phyloP scores from a whole-genome alignment of 1,140 invertebrate genomes.

The Trinorchestia longiramus region DNA sequence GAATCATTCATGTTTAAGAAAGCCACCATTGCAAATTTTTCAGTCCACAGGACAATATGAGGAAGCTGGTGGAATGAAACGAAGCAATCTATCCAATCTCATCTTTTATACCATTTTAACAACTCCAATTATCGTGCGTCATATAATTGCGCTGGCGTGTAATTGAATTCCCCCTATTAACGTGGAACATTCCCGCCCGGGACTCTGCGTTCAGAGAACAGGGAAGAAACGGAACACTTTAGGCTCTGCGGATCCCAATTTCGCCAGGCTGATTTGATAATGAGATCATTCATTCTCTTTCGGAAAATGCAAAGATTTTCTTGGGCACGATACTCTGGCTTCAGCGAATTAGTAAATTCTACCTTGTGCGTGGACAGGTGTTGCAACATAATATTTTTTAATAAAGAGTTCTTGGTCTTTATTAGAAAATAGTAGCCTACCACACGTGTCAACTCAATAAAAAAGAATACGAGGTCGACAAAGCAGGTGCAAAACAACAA shows the following conservation, averaged over 20 bases:
- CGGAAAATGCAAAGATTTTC: background rate
- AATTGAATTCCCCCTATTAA: slow-evolving; percentile 45
- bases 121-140: slow-evolving; percentile 13
- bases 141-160: slow-evolving; percentile 53
- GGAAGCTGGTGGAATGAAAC: background rate
- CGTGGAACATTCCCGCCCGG: background rate
- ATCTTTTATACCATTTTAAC: slow-evolving; percentile 41
- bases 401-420: background rate
- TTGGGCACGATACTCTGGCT: background rate
- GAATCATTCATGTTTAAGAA: background rate
- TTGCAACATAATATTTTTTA: background rate
- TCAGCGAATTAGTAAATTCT: background rate
- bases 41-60: background rate
- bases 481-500: background rate
- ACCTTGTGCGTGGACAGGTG: background rate
- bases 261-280: slow-evolving; percentile 38
- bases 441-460: background rate
- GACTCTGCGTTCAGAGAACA: background rate
- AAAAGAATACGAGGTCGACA: background rate
- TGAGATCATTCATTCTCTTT: slow-evolving; percentile 6
- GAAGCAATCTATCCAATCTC: slow-evolving; percentile 42
- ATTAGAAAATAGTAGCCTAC: background rate
- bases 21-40: background rate
- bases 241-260: background rate
- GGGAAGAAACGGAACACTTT: slow-evolving; percentile 10